Evolutionary conservation across 64 coral and sea anemone genomes (phyloP).

Genomic region (Montipora capricornis): DNA sequence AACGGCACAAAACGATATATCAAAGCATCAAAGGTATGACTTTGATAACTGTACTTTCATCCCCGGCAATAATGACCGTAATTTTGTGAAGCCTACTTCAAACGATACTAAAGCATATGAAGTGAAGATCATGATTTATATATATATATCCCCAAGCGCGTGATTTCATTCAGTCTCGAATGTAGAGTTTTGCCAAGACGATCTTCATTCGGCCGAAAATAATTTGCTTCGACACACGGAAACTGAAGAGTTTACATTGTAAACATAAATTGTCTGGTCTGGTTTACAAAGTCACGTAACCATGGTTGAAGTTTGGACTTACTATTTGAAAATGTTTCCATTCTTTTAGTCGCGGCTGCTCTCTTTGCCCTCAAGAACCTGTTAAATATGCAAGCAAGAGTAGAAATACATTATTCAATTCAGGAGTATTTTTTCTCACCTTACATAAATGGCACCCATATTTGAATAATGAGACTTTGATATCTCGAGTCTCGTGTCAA

Average conservation of each 20-base stretch:
- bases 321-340: slow-evolving; percentile 12
- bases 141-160: too few species aligned
- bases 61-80: too few species aligned
- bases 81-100: too few species aligned
- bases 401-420: not conserved
- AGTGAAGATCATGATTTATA: too few species aligned
- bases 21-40: too few species aligned
- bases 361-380: not conserved
- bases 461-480: too few species aligned
- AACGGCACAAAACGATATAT: too few species aligned
- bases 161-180: not conserved
- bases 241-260: too few species aligned
- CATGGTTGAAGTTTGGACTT: not conserved
- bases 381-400: not conserved
- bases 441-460: not conserved
- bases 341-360: not conserved
- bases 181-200: not conserved
- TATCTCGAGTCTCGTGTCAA: too few species aligned
- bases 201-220: not conserved
- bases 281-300: not conserved
- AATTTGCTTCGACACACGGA: not conserved
- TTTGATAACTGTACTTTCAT: too few species aligned
- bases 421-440: not conserved
- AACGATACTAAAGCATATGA: too few species aligned
- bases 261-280: not conserved